These are phyloP conservation scores for Hypomesus transpacificus DNA, from an alignment of 2,113 vertebrate species.

Conservation along the genomic window DNA sequence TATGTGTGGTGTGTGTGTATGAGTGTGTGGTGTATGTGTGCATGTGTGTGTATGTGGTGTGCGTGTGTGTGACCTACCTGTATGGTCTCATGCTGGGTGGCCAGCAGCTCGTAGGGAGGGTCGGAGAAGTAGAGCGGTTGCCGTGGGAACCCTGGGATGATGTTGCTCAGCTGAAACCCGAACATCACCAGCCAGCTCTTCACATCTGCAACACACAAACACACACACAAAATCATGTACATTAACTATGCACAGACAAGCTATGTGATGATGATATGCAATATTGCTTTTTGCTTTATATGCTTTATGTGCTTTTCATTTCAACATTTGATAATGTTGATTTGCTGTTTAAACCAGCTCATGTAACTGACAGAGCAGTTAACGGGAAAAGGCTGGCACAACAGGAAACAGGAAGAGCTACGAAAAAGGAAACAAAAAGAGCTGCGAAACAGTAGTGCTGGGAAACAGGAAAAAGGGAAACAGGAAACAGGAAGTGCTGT, in stretches of 20 bases:
- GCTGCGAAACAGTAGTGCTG: background rate
- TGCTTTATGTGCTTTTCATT: too few relatives aligned
- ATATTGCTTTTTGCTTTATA: too few relatives aligned
- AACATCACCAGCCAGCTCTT: constrained; percentile 94
- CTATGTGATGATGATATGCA: too few relatives aligned
- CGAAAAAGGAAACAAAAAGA: too few relatives aligned
- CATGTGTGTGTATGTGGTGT: background rate
- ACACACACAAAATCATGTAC: background rate
- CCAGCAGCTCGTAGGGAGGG: constrained; percentile 80
- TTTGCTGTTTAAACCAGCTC: too few relatives aligned
- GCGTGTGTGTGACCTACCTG: background rate
- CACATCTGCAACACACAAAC: constrained; percentile 74
- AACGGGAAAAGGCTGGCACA: background rate
- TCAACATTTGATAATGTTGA: too few relatives aligned
- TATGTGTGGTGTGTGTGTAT: background rate
- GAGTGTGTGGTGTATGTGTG: background rate
- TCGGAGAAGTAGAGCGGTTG: constrained; percentile 84
- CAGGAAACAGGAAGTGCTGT: background rate
- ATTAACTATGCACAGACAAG: too few relatives aligned
- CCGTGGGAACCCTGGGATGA: constrained; percentile 87
- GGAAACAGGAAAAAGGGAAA: background rate
- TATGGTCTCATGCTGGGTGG: constrained; percentile 70
- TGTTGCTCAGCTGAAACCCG: constrained; percentile 89
- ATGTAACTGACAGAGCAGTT: background rate
- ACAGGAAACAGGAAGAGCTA: background rate